A percentile compares a stretch with the other conserved stretches of the same genome.
phyloP scores from a whole-genome alignment of 2,797 vertebrate genomes.

The Florisuga fusca region DNA sequence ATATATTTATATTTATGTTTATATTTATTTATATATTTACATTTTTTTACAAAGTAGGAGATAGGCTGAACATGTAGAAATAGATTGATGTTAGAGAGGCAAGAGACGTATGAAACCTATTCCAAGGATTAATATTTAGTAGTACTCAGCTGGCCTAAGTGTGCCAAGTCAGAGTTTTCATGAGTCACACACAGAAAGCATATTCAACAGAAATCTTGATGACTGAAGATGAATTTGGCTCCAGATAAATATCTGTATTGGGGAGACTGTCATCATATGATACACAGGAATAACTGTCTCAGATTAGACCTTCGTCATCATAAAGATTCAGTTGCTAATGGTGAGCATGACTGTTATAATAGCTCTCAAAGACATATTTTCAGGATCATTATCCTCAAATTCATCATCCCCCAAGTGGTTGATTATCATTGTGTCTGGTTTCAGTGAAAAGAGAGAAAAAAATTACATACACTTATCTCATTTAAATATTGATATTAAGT shows the following conservation, averaged over 20 bases:
- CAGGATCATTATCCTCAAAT: not conserved
- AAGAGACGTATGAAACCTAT: not conserved
- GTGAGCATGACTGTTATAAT: not conserved
- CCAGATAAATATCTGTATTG: not conserved
- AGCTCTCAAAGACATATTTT: not conserved
- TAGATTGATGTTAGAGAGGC: not conserved
- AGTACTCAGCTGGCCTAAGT: not conserved
- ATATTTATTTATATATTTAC: too few relatives aligned
- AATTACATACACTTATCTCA: not conserved
- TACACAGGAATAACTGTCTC: not conserved
- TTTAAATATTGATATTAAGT: conserved; percentile 13
- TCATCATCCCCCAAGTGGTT: not conserved
- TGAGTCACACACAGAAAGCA: not conserved
- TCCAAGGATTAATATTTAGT: not conserved
- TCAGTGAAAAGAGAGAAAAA: not conserved
- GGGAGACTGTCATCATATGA: not conserved
- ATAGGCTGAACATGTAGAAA: not conserved
- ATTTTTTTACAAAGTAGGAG: not conserved
- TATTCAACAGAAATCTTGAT: not conserved
- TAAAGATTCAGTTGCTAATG: not conserved
- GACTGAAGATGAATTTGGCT: not conserved
- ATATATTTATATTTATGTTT: too few relatives aligned
- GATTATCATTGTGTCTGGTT: not conserved
- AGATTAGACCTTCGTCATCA: not conserved
- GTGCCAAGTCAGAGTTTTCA: not conserved